Evolutionary conservation across 35 echinoderm and acorn worm genomes (phyloP), one percentile per base, ranked within the genome.

Genomic region (Eucidaris tribuloides): DNA sequence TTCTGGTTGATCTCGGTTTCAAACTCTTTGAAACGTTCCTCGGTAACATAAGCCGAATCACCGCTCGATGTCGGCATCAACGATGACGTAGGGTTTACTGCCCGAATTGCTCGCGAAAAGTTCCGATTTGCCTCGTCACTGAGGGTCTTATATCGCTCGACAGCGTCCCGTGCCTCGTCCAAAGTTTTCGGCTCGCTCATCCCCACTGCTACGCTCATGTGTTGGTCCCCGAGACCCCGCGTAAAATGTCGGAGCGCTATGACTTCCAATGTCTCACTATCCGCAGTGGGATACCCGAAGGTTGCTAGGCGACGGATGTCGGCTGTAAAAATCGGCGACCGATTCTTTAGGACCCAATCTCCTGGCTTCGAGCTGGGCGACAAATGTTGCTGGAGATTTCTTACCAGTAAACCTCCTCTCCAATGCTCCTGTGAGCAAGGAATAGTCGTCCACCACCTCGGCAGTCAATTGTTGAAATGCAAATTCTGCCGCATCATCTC

Each of bases 181-280:
- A 90, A 38, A 1, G 41, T 58, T 31, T 72, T 27, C 0, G 87
- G 87, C 15, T 89, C 42, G 24, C 45, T 82, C 87, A 89, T 89
- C 1, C 87, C 79, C 0, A 89, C 55, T 0, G 61, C 44, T 7
- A 90, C 35, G 6, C 29, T 77, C 64, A 77, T 83, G 18, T 90
- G 65, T 19, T 83, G 87, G 38, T 90, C 80, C 2, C 20, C 32
- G 1, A 90, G 29, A 6, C 87, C 79, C 37, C 63, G 58, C 39
- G 83, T 43, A 52, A 83, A 90, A 59, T 83, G 37, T 1, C 78
- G 45, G 11, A 90, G 65, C 0, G 64, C 79, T 6, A 83, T 90
- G 17, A 35, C 65, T 6, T 90, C 87, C 24, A 49, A 60, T 0
- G 87, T 83, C 1, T 20, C 6, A 11, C 7, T 32, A 76, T 89